Evolutionary conservation across 2,113 vertebrate genomes (phyloP), one percentile per base, ranked within the genome.

Genomic region (Paedocypris sp.): DNA sequence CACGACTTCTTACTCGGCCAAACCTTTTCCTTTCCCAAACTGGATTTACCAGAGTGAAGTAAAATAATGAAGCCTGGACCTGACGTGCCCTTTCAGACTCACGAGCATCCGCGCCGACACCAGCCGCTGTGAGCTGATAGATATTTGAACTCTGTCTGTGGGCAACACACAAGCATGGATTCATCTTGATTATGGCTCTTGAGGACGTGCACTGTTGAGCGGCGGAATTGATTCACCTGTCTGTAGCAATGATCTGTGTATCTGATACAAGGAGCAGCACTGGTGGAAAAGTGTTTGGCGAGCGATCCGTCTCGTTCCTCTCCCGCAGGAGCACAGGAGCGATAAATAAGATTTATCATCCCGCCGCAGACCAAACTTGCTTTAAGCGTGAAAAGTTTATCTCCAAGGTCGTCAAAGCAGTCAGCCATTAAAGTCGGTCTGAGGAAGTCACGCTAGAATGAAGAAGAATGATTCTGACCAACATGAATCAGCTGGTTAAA

Each of bases 181-280:
- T 69, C 46, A 35, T 48, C 41, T 49, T 63, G 53, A 46, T 63
- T 78, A 62, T 73, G 1, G 73, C 4, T 66, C 62, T 67, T 72
- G 70, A 66, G 62, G 25, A 38, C 67, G 63, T 68, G 63, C 71
- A 51, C 70, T 22, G 61, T 56, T 64, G 53, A 69, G 75, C 76
- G 69, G 73, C 66, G 71, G 56, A 75, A 83, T 78, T 84, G 76
- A 81, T 82, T 82, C 74, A 80, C 75, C 76, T 74, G 80, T 81
- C 47, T 68, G 57, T 19, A 12, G 45, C 59, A 26, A 64, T 71
- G 67, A 72, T 79, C 77, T 79, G 68, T 73, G 73, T 72, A 74
- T 77, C 69, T 74, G 78, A 76, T 77, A 66, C 72, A 73, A 13
- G 39, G 18, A 77, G 72, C 64, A 41, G 60, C 9, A 42, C 35